Percentiles rank a stretch among this genome's conserved stretches.
Conservation (phyloP, 1,140 invertebrate genomes). For the Pygmarrhopalites habei region DNA sequence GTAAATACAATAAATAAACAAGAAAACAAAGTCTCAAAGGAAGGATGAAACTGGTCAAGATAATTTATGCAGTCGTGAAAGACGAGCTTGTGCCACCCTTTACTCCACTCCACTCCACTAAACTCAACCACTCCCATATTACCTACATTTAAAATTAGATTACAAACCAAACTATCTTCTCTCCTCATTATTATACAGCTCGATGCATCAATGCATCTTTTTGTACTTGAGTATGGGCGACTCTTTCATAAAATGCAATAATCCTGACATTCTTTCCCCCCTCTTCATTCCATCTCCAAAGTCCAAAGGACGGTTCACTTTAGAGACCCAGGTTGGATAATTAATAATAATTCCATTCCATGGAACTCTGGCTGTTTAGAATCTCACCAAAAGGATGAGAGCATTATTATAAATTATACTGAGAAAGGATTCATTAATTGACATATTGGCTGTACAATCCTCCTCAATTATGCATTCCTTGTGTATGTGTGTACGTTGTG, state of each 20-base stretch:
- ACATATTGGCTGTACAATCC: too few relatives aligned
- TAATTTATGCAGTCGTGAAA: slow-evolving; percentile 1
- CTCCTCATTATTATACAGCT: background rate
- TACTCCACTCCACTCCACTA: too few relatives aligned
- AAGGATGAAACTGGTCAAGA: background rate
- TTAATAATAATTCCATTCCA: background rate
- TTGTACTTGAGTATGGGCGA: background rate
- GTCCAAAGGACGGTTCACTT: background rate
- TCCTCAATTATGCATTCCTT: too few relatives aligned
- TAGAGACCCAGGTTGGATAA: background rate
- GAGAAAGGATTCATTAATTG: too few relatives aligned
- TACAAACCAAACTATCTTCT: background rate
- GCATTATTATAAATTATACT: too few relatives aligned
- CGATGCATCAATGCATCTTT: background rate
- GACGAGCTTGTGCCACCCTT: slow-evolving; percentile 6
- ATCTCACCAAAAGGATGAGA: too few relatives aligned
- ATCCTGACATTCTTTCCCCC: background rate
- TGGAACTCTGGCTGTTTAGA: too few relatives aligned
- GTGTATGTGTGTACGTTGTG: too few relatives aligned
- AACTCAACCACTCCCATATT: background rate
- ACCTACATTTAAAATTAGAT: background rate
- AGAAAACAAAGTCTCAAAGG: background rate
- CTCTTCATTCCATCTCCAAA: background rate
- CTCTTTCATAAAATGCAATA: background rate
- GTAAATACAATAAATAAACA: too few relatives aligned